Evolutionary conservation across 2,113 vertebrate genomes (phyloP), one percentile per base, ranked within the genome.

Genomic region (Himantopus leucocephalus): DNA sequence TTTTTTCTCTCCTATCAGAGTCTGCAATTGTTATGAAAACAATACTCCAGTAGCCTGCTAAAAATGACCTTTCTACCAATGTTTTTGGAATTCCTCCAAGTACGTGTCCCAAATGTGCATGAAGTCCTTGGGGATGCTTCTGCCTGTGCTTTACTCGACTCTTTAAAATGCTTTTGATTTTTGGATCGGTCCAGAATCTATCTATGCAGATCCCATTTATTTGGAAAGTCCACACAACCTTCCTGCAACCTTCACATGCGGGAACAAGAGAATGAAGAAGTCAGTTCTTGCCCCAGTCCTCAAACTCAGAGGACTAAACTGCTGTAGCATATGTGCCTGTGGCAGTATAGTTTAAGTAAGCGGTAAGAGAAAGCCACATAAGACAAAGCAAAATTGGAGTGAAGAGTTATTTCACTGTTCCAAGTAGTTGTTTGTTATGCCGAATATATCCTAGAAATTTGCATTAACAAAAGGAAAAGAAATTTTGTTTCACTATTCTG

Each of bases 401-500:
- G 26, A 94, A 59, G 29, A 93, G 60, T 59, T 6, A 3, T 55
- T 88, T 74, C 26, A n/a, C 50, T 52, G 23, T 55, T 94, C 60
- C 37, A 67, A 87, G 68, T 3, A 78, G 63, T 55, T 95, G 86
- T 63, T 93, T 92, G 59, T 88, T 75, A 55, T 8, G 34, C 68
- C 2, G 3, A 89, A 56, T 71, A 85, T 78, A 95, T 48, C 43
- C 84, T 32, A 78, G 70, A 48, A 78, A 95, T 95, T 63, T 77
- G 16, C 86, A 81, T 92, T 81, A 91, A 94, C 71, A 91, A 94
- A 96, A 80, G 53, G 63, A 80, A 93, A 78, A 59, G 62, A 72
- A 88, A 90, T 83, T 81, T 74, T 50, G n/a, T 83, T 96, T 92
- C 60, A 60, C 76, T 92, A 23, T 39, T 89, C 86, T 89, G 29